Conservation (phyloP, 2,888 invertebrate species). For the Tuta absoluta region DNA sequence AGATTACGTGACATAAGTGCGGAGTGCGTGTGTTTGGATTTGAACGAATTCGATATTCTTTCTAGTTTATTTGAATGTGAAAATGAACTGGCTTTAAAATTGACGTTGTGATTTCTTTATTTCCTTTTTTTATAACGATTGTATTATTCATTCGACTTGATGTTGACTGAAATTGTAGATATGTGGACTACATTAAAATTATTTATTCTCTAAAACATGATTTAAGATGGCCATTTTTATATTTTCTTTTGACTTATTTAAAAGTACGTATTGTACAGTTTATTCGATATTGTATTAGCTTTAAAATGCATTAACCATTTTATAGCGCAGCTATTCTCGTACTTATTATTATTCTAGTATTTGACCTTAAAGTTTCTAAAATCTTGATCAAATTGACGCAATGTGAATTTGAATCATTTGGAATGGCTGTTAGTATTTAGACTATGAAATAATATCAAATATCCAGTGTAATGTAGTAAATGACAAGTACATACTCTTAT, state of each 20-base stretch:
- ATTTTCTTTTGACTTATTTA: conserved; percentile 15
- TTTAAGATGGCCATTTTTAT: neutral
- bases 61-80: conserved; percentile 16
- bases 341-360: conserved; percentile 24
- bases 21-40: conserved; percentile 24
- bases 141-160: neutral
- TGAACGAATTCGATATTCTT: conserved; percentile 1
- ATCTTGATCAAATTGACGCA: conserved; percentile 21
- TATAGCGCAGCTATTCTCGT: conserved; percentile 27
- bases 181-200: conserved; percentile 3
- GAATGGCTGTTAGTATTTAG: conserved; percentile 35
- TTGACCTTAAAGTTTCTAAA: conserved; percentile 10
- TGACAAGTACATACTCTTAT: conserved; percentile 42
- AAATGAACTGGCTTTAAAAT: conserved; percentile 27
- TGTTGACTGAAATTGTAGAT: conserved; percentile 19
- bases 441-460: conserved; percentile 29
- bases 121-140: conserved; percentile 8
- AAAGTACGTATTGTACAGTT: conserved; percentile 22
- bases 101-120: conserved; percentile 32
- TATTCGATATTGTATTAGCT: conserved; percentile 13
- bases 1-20: conserved; percentile 24
- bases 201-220: conserved; percentile 22
- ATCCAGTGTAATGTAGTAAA: conserved; percentile 44
- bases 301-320: conserved; percentile 24
- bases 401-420: conserved; percentile 32